Percentiles rank a stretch among this genome's conserved stretches.
Conservation (phyloP, 2,113 vertebrate species). For the Ibidorhyncha struthersii region DNA sequence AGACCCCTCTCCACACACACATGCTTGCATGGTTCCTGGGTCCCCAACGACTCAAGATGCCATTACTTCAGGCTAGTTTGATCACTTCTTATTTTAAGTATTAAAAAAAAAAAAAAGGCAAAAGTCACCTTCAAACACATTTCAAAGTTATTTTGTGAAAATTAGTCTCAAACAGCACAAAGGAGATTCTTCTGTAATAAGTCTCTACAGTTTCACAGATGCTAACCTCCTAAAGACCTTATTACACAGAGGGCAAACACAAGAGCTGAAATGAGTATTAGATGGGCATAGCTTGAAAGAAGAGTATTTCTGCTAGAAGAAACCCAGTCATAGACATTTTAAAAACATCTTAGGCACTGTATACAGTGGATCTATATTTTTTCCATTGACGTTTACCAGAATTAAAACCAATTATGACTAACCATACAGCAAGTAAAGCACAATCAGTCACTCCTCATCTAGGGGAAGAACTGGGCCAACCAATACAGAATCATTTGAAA, state of each 20-base stretch:
- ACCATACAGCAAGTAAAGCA: background rate
- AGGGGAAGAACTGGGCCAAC: background rate
- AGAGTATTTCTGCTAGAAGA: background rate
- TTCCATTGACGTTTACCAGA: background rate
- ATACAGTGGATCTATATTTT: background rate
- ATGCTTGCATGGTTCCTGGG: background rate
- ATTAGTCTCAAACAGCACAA: background rate
- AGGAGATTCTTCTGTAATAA: background rate
- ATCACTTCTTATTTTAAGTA: background rate
- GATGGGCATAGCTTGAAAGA: background rate
- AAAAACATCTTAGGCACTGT: background rate
- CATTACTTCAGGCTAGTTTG: background rate
- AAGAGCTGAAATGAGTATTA: background rate
- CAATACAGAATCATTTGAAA: background rate
- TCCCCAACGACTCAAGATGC: background rate
- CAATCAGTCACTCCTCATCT: background rate
- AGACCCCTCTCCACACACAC: fast-evolving
- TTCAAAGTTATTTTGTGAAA: background rate
- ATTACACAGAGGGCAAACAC: background rate
- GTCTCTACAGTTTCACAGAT: background rate
- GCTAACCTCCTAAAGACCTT: background rate
- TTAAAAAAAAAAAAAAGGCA: background rate
- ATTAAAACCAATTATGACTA: background rate
- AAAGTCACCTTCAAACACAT: background rate
- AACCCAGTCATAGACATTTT: background rate